Conservation (phyloP, 2,888 invertebrate genomes). For the Xanthorhoe designata region DNA sequence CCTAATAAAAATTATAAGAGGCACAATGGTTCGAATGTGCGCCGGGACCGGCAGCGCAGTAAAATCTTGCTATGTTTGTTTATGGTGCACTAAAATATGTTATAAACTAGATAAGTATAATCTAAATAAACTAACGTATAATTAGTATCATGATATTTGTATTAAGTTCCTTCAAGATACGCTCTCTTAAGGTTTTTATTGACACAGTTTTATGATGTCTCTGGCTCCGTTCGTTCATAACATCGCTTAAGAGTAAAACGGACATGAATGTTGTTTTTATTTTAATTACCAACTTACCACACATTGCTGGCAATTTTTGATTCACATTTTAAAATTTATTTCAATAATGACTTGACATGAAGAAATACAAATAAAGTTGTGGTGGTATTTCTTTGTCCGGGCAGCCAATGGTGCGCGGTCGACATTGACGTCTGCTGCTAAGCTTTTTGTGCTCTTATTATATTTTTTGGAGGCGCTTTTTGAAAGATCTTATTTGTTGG, state of each 20-base stretch:
- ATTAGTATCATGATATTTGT: slow-evolving; percentile 79
- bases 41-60: slow-evolving; percentile 80
- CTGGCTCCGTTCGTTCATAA: slow-evolving; percentile 37
- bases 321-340: slow-evolving; percentile 36
- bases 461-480: slow-evolving; percentile 78
- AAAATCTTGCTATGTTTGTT: slow-evolving; percentile 85
- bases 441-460: slow-evolving; percentile 82
- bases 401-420: slow-evolving; percentile 77
- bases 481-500: slow-evolving; percentile 82
- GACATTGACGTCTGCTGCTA: slow-evolving; percentile 78
- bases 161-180: slow-evolving; percentile 59
- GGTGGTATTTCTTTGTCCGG: slow-evolving; percentile 82
- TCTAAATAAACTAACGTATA: slow-evolving; percentile 82
- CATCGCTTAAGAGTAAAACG: slow-evolving; percentile 22
- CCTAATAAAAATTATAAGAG: slow-evolving; percentile 86
- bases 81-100: slow-evolving; percentile 85
- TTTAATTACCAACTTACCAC: slow-evolving; percentile 21
- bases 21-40: slow-evolving; percentile 83
- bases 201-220: slow-evolving; percentile 59
- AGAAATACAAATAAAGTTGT: slow-evolving; percentile 69
- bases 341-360: slow-evolving; percentile 56
- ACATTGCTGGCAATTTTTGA: slow-evolving; percentile 11
- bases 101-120: slow-evolving; percentile 85
- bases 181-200: slow-evolving; percentile 56
- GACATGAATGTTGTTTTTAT: slow-evolving; percentile 38